A percentile compares a stretch with the other conserved stretches of the same genome.
phyloP scores from a whole-genome alignment of 92 coral and sea anemone species.

The Parazoanthus darwini region DNA sequence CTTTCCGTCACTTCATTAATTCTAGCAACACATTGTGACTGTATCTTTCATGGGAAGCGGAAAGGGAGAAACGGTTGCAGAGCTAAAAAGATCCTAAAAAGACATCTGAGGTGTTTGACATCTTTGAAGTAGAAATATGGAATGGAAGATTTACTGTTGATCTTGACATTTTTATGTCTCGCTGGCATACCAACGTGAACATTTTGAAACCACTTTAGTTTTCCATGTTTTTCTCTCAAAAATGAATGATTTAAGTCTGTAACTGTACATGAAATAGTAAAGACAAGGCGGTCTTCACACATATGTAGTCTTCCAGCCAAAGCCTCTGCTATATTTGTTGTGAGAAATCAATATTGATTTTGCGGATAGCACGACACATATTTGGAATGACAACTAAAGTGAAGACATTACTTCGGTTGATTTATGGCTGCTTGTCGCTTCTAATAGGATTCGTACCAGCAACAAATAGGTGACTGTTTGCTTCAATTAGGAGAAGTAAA shows the following conservation, averaged over 20 bases:
- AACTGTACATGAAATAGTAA: not conserved
- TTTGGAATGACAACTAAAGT: slow-evolving; percentile 27
- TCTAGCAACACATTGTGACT: slow-evolving; percentile 16
- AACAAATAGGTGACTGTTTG: slow-evolving; percentile 4
- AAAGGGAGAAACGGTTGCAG: not conserved
- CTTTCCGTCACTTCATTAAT: slow-evolving; percentile 43
- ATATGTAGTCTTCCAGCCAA: not conserved
- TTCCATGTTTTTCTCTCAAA: not conserved
- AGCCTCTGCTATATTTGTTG: not conserved
- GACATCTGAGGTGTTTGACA: slow-evolving; percentile 13
- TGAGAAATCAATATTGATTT: slow-evolving; percentile 15
- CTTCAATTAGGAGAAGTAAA: slow-evolving; percentile 14
- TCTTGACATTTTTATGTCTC: not conserved
- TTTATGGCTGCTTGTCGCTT: slow-evolving; percentile 37
- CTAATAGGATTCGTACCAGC: slow-evolving; percentile 2
- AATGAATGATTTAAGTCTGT: not conserved
- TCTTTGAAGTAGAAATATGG: not conserved
- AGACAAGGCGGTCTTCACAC: not conserved
- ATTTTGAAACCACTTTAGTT: not conserved
- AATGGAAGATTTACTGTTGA: not conserved
- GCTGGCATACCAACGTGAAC: not conserved
- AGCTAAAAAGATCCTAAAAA: not conserved
- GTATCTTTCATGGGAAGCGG: slow-evolving; percentile 13
- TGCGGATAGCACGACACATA: slow-evolving; percentile 11
- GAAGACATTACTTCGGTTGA: slow-evolving; percentile 20